Evolutionary conservation across 2,888 invertebrate species (phyloP).

Genomic region (Creontiades dilutus): DNA sequence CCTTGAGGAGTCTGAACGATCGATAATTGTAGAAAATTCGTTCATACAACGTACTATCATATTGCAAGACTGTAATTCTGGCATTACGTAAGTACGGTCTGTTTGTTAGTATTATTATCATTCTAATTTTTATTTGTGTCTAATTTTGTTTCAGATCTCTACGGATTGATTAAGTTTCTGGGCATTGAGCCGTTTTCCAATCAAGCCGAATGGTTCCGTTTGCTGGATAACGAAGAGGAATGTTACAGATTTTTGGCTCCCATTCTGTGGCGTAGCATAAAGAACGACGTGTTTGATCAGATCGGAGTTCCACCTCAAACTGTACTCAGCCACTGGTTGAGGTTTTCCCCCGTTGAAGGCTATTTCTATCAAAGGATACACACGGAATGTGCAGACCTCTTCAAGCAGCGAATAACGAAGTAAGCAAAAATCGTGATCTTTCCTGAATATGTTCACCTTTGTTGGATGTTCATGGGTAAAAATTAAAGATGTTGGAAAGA

Average conservation of each 20-base stretch:
- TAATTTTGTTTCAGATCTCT: conserved; percentile 78
- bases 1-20: no score
- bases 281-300: conserved; percentile 84
- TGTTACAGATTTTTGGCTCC: conserved; percentile 81
- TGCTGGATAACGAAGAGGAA: conserved; percentile 79
- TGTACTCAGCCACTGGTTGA: conserved; percentile 81
- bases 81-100: no score
- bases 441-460: no score
- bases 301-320: conserved; percentile 84
- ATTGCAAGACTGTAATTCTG: no score
- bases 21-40: no score
- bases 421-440: no score
- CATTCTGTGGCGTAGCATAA: conserved; percentile 86
- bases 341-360: conserved; percentile 86
- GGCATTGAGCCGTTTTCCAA: conserved; percentile 80
- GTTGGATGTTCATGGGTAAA: no score
- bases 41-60: no score
- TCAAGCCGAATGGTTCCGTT: conserved; percentile 80
- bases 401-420: conserved; percentile 50
- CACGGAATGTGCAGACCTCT: conserved; percentile 78
- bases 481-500: no score
- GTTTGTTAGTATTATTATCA: no score
- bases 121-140: neutral
- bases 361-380: conserved; percentile 86
- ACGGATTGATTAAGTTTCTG: conserved; percentile 83